phyloP scores from a whole-genome alignment of 2,888 invertebrate genomes.

The Mechanitis messenoides region DNA sequence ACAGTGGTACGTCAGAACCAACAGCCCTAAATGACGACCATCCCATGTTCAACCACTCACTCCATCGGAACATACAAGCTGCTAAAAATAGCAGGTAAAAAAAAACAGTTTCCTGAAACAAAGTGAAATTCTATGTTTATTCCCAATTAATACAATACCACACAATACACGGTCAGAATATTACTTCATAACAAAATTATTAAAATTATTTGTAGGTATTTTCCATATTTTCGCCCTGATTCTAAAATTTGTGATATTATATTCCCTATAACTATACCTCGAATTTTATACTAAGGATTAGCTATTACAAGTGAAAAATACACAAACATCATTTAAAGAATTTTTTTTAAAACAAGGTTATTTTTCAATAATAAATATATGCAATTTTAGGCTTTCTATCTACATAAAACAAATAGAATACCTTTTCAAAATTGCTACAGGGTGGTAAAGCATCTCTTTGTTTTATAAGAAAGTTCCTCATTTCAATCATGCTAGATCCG shows the following conservation, averaged over 20 bases:
- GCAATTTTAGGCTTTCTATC: too few relatives aligned
- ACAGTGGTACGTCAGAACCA: constrained; percentile 37
- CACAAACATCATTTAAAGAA: too few relatives aligned
- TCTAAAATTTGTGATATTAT: too few relatives aligned
- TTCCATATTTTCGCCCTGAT: too few relatives aligned
- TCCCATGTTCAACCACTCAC: constrained; percentile 36
- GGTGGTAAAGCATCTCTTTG: constrained; percentile 35
- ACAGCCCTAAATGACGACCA: constrained; percentile 35
- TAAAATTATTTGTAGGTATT: too few relatives aligned
- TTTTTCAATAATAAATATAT: too few relatives aligned
- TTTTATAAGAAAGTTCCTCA: constrained; percentile 35
- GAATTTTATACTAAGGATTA: too few relatives aligned
- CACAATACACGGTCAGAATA: background rate
- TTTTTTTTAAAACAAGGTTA: too few relatives aligned
- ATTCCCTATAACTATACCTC: too few relatives aligned
- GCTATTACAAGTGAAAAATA: too few relatives aligned
- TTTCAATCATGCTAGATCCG: constrained; percentile 31
- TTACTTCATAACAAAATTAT: too few relatives aligned
- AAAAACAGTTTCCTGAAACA: constrained; percentile 41
- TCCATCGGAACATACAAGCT: constrained; percentile 42
- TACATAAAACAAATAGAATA: constrained; percentile 15
- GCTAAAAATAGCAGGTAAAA: constrained; percentile 32
- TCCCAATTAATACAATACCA: background rate
- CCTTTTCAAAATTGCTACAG: constrained; percentile 43
- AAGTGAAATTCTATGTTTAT: background rate